A percentile compares a stretch with the other conserved stretches of the same genome.
Conservation (phyloP, 35 echinoderm and acorn worm species). For the Apostichopus japonicus region DNA sequence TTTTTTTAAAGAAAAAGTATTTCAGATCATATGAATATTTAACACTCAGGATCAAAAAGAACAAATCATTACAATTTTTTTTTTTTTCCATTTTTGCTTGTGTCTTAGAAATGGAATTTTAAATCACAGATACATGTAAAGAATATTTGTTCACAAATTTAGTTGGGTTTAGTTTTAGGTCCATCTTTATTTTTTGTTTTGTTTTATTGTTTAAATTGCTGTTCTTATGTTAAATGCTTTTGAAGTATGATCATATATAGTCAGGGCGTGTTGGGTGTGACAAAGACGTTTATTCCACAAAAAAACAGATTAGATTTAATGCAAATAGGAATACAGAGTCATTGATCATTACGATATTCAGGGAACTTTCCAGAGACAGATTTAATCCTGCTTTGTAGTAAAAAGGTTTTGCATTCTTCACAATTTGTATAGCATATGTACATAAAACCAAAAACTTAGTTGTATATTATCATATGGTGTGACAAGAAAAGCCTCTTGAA, state of each 20-base stretch:
- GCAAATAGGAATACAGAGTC: slow-evolving; percentile 26
- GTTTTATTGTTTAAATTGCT: slow-evolving; percentile 1
- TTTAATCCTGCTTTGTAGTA: slow-evolving; percentile 11
- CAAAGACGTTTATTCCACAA: slow-evolving; percentile 18
- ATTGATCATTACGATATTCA: slow-evolving; percentile 16
- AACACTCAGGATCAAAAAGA: background rate
- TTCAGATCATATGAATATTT: background rate
- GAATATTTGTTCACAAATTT: too few species aligned
- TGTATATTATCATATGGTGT: slow-evolving; percentile 31
- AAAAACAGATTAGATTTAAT: slow-evolving; percentile 21
- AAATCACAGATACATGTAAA: too few species aligned
- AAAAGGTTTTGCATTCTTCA: background rate
- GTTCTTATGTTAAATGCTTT: background rate
- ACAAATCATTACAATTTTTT: background rate
- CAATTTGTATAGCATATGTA: slow-evolving; percentile 40
- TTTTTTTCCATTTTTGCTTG: background rate
- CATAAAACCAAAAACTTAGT: slow-evolving; percentile 29
- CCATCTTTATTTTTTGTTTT: background rate
- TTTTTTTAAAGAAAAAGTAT: too few species aligned
- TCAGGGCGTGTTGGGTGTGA: slow-evolving; percentile 21
- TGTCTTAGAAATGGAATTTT: too few species aligned
- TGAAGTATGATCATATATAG: slow-evolving; percentile 3
- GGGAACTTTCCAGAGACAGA: slow-evolving; percentile 33
- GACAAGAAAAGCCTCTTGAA: slow-evolving; percentile 8
- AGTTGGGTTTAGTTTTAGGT: too few species aligned